Base-by-base conservation (phyloP, 2,888 invertebrate species). In the Mythimna lalbum region DNA sequence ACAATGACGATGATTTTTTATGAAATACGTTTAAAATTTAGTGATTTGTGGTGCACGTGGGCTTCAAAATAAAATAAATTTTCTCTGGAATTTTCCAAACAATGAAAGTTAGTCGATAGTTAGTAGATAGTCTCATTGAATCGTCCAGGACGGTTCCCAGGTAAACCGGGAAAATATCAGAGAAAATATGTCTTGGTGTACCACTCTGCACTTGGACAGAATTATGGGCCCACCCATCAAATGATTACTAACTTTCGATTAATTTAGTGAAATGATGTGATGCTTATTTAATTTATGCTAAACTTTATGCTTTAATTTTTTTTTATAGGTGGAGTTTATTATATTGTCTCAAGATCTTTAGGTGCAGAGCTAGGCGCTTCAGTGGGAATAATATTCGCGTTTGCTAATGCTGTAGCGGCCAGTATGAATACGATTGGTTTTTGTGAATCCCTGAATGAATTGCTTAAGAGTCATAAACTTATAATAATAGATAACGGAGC, bases 401-500 rank as follows among this genome's bases (percentile, higher is more conserved):
- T 99, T 87, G 99, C 99, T 0, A 99, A 99, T 93, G 98, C 99
- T 0, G 99, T 99, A 0, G 98, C 98, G 0, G 98, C 98, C 0
- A 98, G 99, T 9, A 98, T 99, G 98, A 99, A 99, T 93, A 98
- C 99, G 0, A 99, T 99, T 64, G 99, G 99, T 4, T 99, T 99
- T 95, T 99, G 99, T 87, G 98, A 99, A 90, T 99, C 99, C 0
- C 93, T 99, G 80, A 98, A 98, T 87, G 98, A 98, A 75, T 93
- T 98, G 43, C 94, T 99, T 39, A 96, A 92, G 56, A 95, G 94
- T 6, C 89, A 97, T 82, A 97, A 96, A 2, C 83, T 97, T 50
- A 96, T 97, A 88, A 98, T 99, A 80, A 92, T 98, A 31, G 98
- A 99, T 90, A 91, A 90, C 47, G 89, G 89, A 10, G 92, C 97